Evolutionary conservation across 1,140 invertebrate species (phyloP).

Genomic region (Meloidogyne exigua): DNA sequence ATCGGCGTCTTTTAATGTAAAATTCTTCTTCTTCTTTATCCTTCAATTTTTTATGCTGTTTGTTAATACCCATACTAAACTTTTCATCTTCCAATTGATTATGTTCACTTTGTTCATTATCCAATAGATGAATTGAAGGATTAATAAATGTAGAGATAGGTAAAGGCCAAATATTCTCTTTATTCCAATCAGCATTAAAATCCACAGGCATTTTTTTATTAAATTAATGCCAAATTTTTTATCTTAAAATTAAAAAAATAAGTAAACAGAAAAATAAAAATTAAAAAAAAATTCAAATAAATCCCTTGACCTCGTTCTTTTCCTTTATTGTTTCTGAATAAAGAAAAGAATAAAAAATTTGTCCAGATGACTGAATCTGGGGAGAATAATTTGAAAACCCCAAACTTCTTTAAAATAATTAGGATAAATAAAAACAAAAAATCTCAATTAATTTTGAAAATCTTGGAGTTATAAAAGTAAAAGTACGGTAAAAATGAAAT

Average conservation of each 20-base stretch:
- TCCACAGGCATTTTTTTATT: constrained; percentile 1
- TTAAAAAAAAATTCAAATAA: background rate
- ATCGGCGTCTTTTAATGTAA: background rate
- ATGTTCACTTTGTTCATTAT: background rate
- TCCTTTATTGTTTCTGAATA: background rate
- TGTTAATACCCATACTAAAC: background rate
- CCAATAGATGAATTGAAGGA: background rate
- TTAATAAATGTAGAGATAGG: constrained; percentile 5
- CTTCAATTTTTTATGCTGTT: background rate
- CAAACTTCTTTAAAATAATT: no score
- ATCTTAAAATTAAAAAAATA: background rate
- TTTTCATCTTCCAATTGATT: background rate
- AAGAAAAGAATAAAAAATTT: background rate
- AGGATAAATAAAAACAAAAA: no score
- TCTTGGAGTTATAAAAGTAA: no score
- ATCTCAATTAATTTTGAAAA: no score
- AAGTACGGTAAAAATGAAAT: no score
- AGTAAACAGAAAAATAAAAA: background rate
- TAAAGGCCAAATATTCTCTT: constrained; percentile 11
- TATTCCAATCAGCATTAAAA: constrained; percentile 16
- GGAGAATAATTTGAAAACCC: background rate
- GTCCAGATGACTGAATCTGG: background rate
- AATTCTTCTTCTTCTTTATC: background rate
- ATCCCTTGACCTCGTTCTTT: background rate
- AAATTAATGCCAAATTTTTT: background rate